Conservation (phyloP, 2,113 vertebrate genomes). For the Dermatemys mawii region DNA sequence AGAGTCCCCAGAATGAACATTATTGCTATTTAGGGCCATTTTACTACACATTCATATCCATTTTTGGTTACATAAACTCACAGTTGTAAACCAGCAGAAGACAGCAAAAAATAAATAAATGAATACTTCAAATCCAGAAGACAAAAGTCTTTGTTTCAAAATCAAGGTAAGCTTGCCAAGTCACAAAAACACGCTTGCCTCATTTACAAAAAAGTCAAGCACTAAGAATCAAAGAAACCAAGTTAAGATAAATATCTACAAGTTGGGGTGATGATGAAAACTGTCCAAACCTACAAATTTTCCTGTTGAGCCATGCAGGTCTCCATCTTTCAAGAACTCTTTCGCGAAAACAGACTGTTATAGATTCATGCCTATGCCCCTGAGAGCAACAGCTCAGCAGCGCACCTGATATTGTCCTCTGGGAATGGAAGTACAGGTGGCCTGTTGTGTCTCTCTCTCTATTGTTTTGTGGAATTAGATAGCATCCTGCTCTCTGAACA, state of each 20-base stretch:
- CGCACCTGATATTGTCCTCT: background rate
- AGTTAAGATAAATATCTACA: background rate
- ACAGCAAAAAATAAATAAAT: background rate
- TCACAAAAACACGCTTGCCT: background rate
- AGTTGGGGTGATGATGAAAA: background rate
- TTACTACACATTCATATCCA: background rate
- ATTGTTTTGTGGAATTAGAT: too few relatives aligned
- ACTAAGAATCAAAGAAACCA: background rate
- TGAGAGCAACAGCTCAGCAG: background rate
- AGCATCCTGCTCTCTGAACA: background rate
- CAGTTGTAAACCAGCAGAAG: background rate
- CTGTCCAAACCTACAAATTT: background rate
- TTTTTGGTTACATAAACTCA: background rate
- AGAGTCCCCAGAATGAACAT: background rate
- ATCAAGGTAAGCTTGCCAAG: background rate
- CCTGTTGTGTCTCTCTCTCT: too few relatives aligned
- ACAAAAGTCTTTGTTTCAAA: background rate
- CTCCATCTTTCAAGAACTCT: background rate
- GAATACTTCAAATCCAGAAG: background rate
- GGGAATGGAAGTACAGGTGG: too few relatives aligned
- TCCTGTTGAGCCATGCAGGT: background rate
- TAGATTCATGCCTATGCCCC: background rate
- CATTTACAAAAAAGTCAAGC: background rate
- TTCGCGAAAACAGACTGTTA: too few relatives aligned
- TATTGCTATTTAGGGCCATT: background rate